Evolutionary conservation across 1,140 invertebrate genomes (phyloP).

Genomic region (Pseudoatta argentina): DNA sequence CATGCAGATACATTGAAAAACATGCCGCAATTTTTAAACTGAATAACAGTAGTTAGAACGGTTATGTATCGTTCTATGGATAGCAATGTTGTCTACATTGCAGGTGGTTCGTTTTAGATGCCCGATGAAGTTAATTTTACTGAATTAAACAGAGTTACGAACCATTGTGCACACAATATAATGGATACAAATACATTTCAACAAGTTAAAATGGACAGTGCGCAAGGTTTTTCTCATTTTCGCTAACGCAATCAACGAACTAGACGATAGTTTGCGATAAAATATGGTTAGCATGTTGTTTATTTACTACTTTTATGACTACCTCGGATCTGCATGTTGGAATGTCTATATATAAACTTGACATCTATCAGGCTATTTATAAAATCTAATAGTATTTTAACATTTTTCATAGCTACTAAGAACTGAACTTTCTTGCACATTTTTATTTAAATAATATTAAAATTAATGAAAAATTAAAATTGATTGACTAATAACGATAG

Average conservation of each 20-base stretch:
- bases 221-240: constrained; percentile 26
- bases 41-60: not conserved
- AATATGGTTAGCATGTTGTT: constrained; percentile 33
- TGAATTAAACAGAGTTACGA: constrained; percentile 52
- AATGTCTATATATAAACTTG: not conserved
- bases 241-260: not conserved
- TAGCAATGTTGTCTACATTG: constrained; percentile 23
- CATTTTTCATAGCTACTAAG: not conserved
- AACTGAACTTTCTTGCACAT: not conserved
- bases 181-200: constrained; percentile 55
- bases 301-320: constrained; percentile 51
- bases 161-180: constrained; percentile 56
- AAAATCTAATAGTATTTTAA: constrained; percentile 9
- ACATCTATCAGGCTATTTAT: constrained; percentile 6
- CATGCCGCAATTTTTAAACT: not conserved
- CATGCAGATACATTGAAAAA: not conserved
- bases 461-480: not conserved
- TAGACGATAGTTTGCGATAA: constrained; percentile 14
- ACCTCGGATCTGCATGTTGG: too few relatives aligned
- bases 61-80: constrained; percentile 1
- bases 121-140: constrained; percentile 47
- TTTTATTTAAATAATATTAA: not conserved
- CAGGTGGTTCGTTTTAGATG: constrained; percentile 37
- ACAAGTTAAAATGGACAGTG: constrained; percentile 47
- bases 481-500: not conserved